Evolutionary conservation across 2,113 vertebrate species (phyloP), one percentile per base, ranked within the genome.

Genomic region (Channa argus): DNA sequence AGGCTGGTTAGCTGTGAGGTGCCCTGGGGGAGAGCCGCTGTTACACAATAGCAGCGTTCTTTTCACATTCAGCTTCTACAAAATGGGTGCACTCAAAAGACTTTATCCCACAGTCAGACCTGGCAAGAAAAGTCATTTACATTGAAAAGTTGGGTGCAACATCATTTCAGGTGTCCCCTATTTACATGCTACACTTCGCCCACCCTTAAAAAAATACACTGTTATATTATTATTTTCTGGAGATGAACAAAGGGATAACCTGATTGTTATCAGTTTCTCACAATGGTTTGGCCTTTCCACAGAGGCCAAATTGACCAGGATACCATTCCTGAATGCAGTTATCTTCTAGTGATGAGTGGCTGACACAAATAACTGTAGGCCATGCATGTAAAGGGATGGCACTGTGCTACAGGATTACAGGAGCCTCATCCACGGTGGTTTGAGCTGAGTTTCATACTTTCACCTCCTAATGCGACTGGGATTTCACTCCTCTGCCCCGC

Each of bases 91-190:
- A 86, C 87, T 92, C 86, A 86, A 91, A 89, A 88, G 89, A 72
- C 82, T 92, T 93, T 93, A 94, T 93, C 91, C 92, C 56, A 62
- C 91, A 92, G 92, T 94, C 92, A 93, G 79, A 84, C 66, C 74
- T 77, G 64, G 91, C 84, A 88, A 89, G 84, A 88, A 89, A 90
- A 86, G 90, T 86, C 88, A 92, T 93, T 92, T 88, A 86, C 66
- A 85, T 88, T 89, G 87, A 87, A 84, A 90, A 91, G 89, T 90
- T 90, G 86, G 80, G 89, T 67, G 85, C 84, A 89, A 88, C 85
- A 90, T 82, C 81, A 82, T 93, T 90, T 91, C 89, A 92, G 91
- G 91, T 93, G 81, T 66, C 81, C 70, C 72, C 58, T 33, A 15
- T 58, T 61, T 52, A 49, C 53, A 59, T 79, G 72, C 64, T 54